Percentiles rank a stretch among this genome's conserved stretches.
Conservation (phyloP, 2,113 vertebrate species). For the Spermophilus dauricus region DNA sequence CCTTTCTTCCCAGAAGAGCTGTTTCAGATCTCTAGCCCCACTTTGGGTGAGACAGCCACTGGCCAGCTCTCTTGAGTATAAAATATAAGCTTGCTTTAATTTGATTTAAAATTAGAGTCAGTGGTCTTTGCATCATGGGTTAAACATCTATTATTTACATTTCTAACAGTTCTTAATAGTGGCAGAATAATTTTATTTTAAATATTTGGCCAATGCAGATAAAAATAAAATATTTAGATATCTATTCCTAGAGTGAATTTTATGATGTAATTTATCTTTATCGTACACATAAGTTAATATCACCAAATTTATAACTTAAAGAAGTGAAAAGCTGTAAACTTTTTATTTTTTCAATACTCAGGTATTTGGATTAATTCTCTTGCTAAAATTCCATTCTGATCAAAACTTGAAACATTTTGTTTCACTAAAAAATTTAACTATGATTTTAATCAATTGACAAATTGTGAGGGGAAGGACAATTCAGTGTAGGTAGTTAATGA, state of each 20-base stretch:
- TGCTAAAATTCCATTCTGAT: neutral
- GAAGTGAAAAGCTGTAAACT: neutral
- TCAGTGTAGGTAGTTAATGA: no score
- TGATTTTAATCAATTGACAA: neutral
- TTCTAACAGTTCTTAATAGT: neutral
- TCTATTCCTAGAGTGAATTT: neutral
- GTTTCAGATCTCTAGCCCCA: no score
- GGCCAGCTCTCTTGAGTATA: no score
- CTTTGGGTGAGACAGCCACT: no score
- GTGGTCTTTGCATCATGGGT: no score
- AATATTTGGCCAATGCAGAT: neutral
- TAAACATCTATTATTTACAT: neutral
- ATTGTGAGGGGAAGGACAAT: no score
- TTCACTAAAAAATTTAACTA: neutral
- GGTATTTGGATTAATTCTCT: neutral
- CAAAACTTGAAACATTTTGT: conserved; percentile 18
- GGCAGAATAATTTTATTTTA: neutral
- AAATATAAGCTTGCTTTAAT: no score
- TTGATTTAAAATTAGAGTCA: no score
- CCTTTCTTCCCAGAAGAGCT: no score
- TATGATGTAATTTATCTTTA: conserved; percentile 33
- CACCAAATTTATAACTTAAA: conserved; percentile 21
- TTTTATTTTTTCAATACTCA: neutral
- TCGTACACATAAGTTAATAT: neutral
- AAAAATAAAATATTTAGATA: neutral